A percentile compares a stretch with the other conserved stretches of the same genome.
Evolutionary conservation across 37 sponge, comb jelly and placozoan genomes (phyloP).

Genomic region (Amphimedon queenslandica): DNA sequence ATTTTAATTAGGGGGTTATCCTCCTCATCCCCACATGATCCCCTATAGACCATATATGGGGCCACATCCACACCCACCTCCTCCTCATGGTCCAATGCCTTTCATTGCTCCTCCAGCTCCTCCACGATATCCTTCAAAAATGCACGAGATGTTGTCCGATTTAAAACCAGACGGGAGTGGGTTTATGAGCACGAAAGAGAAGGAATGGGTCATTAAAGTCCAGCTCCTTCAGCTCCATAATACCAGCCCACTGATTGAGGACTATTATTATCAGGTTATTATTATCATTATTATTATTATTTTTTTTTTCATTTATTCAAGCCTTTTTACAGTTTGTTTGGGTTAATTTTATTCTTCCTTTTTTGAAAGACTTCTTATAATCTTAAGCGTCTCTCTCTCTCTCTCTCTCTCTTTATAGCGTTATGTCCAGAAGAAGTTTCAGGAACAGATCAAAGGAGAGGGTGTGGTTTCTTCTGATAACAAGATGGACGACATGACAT

Average conservation of each 20-base stretch:
- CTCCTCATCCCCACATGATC: no score
- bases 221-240: conserved; percentile 71
- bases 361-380: no score
- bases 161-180: conserved; percentile 50
- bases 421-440: background rate
- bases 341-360: background rate
- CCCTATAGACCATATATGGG: no score
- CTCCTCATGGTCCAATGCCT: no score
- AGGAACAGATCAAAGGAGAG: background rate
- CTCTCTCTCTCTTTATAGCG: background rate
- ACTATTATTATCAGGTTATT: conserved; percentile 89
- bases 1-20: no score
- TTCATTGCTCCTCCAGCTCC: conserved; percentile 6
- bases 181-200: conserved; percentile 87
- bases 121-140: background rate
- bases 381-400: background rate
- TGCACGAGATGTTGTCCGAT: conserved; percentile 37
- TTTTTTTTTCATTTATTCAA: background rate
- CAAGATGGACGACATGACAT: background rate
- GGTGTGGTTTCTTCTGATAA: background rate
- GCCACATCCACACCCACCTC: no score
- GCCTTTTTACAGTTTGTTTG: background rate
- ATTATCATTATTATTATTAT: background rate
- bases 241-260: conserved; percentile 62
- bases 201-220: conserved; percentile 84